Percentiles rank a stretch among this genome's conserved stretches.
phyloP scores from a whole-genome alignment of 2,888 invertebrate species.

The Sphaerophoria taeniata region DNA sequence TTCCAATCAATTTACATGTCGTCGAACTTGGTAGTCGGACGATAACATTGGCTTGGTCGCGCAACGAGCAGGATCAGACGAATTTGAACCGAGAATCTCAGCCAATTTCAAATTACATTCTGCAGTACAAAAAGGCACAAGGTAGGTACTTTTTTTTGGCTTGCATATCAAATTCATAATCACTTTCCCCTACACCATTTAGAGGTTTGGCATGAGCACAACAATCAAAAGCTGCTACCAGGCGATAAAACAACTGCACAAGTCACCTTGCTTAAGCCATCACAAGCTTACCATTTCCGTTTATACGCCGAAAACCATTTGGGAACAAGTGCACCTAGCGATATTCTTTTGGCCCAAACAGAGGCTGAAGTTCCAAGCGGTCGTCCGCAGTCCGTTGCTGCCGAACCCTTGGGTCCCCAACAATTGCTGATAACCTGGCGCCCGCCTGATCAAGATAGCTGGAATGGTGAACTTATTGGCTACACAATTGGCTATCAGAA shows the following conservation, averaged over 20 bases:
- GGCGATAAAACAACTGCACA: constrained; percentile 84
- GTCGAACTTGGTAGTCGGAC: constrained; percentile 85
- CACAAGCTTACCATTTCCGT: constrained; percentile 85
- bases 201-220: constrained; percentile 86
- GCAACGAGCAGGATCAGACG: constrained; percentile 82
- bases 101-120: constrained; percentile 84
- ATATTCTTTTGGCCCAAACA: constrained; percentile 84
- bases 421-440: constrained; percentile 90
- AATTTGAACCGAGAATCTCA: constrained; percentile 81
- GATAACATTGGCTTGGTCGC: constrained; percentile 85
- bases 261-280: constrained; percentile 84
- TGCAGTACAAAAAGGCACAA: constrained; percentile 85
- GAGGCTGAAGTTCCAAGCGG: constrained; percentile 88
- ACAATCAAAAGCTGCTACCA: constrained; percentile 84
- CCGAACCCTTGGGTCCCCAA: constrained; percentile 87
- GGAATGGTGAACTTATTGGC: constrained; percentile 90
- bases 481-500: constrained; percentile 86
- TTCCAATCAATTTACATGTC: constrained; percentile 85
- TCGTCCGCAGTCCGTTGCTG: constrained; percentile 87
- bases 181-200: constrained; percentile 51
- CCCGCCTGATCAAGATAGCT: constrained; percentile 88
- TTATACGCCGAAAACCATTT: constrained; percentile 86
- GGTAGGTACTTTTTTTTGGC: constrained; percentile 78
- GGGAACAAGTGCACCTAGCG: constrained; percentile 85
- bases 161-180: background rate